Base-by-base conservation (phyloP, 2,888 invertebrate species). In the Acanthosepion pharaonis region DNA sequence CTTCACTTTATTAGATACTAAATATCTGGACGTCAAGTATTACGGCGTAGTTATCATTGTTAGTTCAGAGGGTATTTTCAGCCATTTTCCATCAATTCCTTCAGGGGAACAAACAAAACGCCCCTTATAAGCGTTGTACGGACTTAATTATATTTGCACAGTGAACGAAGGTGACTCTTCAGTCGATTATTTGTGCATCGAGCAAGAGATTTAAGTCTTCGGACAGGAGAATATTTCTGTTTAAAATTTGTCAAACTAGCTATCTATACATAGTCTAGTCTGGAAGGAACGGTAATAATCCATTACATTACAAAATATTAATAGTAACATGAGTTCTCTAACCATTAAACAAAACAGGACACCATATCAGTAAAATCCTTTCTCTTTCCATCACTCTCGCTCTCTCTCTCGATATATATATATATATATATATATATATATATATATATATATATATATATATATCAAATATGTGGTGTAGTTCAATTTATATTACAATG, bases 1-100 rank as follows among this genome's bases (percentile, higher is more conserved):
- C 78, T 78, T 59, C 59, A 78, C 78, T 78, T 78, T 78, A 78
- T 78, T 78, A 78, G 28, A 78, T 78, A n/a, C 78, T 78, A 78
- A 78, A 18, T 78, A n/a, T 28, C 18, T 78, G 28, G 3, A 78
- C 78, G 78, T 78, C 78, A 78, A 78, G n/a, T 78, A n/a, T 28
- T 8, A 78, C n/a, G n/a, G 9, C 15, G 28, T 78, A 11, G 78
- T 78, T 78, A n/a, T 8, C n/a, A n/a, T 78, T 78, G 78, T 78
- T 78, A n/a, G 6, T n/a, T 78, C 11, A n/a, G 8, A n/a, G 28
- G 78, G 28, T 78, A 78, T 78, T 28, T 78, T 78, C 78, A 78
- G 78, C n/a, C 28, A 8, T 78, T 78, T 15, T 0, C n/a, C 78
- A 78, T 78, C 78, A n/a, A n/a, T 78, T 78, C 78, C 78, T 11